These are phyloP conservation scores for Theristicus caerulescens DNA, from an alignment of 2,113 vertebrate species.

Conservation along the genomic window DNA sequence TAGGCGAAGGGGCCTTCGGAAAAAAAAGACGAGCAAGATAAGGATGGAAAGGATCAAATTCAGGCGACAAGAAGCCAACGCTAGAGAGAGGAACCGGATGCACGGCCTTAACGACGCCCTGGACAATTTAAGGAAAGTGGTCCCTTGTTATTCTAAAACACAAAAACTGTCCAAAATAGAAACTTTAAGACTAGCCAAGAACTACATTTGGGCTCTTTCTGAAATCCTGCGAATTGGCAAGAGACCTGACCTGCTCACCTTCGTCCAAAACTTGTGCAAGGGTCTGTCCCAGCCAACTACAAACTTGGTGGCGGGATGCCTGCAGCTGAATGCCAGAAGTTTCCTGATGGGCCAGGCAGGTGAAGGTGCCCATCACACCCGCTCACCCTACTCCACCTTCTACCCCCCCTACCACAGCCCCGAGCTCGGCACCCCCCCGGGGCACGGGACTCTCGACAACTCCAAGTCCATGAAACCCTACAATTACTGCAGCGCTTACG, in stretches of 20 bases:
- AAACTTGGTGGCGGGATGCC: constrained; percentile 98
- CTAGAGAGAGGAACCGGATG: constrained; percentile 94
- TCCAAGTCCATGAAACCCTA: constrained; percentile 94
- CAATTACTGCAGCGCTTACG: constrained; percentile 90
- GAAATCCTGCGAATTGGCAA: constrained; percentile 97
- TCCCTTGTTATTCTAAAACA: constrained; percentile 98
- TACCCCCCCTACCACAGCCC: constrained; percentile 90
- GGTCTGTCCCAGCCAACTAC: constrained; percentile 98
- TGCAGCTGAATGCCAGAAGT: constrained; percentile 96
- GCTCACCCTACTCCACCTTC: constrained; percentile 88
- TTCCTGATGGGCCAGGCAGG: constrained; percentile 94
- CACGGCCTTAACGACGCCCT: constrained; percentile 94
- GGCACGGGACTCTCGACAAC: constrained; percentile 86
- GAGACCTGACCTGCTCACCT: constrained; percentile 94
- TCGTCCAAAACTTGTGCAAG: constrained; percentile 98
- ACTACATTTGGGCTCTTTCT: constrained; percentile 99
- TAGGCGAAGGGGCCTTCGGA: constrained; percentile 89
- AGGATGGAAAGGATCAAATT: constrained; percentile 88
- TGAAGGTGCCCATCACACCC: constrained; percentile 84
- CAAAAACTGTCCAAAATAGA: constrained; percentile 99
- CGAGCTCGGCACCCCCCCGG: constrained; percentile 86
- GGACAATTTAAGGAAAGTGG: constrained; percentile 98
- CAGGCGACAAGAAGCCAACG: constrained; percentile 93
- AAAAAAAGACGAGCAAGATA: constrained; percentile 89
- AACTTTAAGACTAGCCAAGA: constrained; percentile 96